Evolutionary conservation across 2,888 invertebrate species (phyloP).

Genomic region (Scaptomyza polygonia): DNA sequence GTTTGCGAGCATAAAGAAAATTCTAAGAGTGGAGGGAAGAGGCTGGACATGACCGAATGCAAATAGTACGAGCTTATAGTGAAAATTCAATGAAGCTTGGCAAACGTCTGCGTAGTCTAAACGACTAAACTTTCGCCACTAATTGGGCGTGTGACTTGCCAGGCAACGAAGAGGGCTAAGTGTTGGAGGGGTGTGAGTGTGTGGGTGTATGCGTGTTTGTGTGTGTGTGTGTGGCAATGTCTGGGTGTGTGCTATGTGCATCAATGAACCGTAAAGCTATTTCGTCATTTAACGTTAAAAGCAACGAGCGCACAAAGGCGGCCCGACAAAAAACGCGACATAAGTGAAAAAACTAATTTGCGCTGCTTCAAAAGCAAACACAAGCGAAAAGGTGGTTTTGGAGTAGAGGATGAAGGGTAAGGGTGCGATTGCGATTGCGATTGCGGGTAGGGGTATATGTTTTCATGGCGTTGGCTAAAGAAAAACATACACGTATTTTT

Average conservation of each 20-base stretch:
- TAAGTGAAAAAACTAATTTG: slow-evolving; percentile 81
- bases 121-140: slow-evolving; percentile 77
- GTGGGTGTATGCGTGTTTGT: slow-evolving; percentile 1
- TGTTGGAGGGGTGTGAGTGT: background rate
- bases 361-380: slow-evolving; percentile 81
- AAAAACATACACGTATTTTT: slow-evolving; percentile 75
- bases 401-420: background rate
- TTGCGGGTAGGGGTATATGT: background rate
- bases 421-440: too few relatives aligned
- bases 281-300: slow-evolving; percentile 81
- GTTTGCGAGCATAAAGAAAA: slow-evolving; percentile 38
- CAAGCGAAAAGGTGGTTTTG: slow-evolving; percentile 19
- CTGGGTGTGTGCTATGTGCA: slow-evolving; percentile 70
- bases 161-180: slow-evolving; percentile 14
- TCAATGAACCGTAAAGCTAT: slow-evolving; percentile 81
- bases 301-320: slow-evolving; percentile 75
- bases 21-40: background rate
- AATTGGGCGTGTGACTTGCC: slow-evolving; percentile 78
- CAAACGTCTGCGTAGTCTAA: slow-evolving; percentile 62
- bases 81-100: slow-evolving; percentile 77
- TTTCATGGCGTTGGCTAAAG: slow-evolving; percentile 59
- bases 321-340: slow-evolving; percentile 74
- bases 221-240: slow-evolving; percentile 15
- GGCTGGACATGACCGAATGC: slow-evolving; percentile 66
- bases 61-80: slow-evolving; percentile 65